phyloP scores from a whole-genome alignment of 2,888 invertebrate species.

The Cinara cedri region DNA sequence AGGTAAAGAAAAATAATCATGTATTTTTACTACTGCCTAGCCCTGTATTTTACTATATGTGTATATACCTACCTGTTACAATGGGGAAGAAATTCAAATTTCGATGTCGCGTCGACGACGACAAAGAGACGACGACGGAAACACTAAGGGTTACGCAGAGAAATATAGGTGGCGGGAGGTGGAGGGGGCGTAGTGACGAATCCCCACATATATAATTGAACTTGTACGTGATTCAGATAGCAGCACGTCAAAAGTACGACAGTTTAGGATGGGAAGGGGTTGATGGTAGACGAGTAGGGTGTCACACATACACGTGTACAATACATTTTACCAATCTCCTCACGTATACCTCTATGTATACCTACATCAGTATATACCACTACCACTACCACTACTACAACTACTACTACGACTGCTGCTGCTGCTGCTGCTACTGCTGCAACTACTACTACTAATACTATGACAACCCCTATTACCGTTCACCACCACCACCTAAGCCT shows the following conservation, averaged over 20 bases:
- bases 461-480: neutral
- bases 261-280: slow-evolving; percentile 8
- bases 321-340: slow-evolving; percentile 34
- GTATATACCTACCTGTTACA: neutral
- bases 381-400: neutral
- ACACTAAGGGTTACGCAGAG: too few species aligned
- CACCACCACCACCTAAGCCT: neutral
- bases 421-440: neutral
- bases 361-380: too few species aligned
- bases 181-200: neutral
- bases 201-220: slow-evolving; percentile 38
- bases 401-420: too few species aligned
- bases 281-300: too few species aligned
- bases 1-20: neutral
- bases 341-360: slow-evolving; percentile 23
- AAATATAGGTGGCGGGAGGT: neutral
- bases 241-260: slow-evolving; percentile 42
- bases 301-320: neutral
- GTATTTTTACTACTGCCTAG: neutral
- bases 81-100: slow-evolving; percentile 15
- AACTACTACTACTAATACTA: too few species aligned
- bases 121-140: neutral
- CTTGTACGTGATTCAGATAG: slow-evolving; percentile 33
- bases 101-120: too few species aligned
- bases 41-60: neutral